phyloP scores from a whole-genome alignment of 2,797 vertebrate genomes.

The Enteromius afrohamiltoni region DNA sequence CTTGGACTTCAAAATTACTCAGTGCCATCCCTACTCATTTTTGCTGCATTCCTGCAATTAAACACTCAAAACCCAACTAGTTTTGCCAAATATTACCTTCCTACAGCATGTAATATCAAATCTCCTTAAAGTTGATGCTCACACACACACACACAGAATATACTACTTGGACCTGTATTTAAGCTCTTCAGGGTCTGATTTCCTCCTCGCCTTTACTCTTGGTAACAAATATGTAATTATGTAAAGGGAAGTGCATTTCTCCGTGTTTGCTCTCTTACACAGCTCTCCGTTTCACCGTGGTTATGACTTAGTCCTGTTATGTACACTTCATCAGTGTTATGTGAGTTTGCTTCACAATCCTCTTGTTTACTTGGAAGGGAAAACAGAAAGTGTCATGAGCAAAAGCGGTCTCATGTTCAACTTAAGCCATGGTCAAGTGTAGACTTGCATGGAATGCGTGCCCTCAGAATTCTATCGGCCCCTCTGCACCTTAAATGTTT shows the following conservation, averaged over 20 bases:
- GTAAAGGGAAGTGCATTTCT: slow-evolving; percentile 21
- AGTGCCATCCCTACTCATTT: not conserved
- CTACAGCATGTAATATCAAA: slow-evolving; percentile 22
- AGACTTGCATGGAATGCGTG: slow-evolving; percentile 6
- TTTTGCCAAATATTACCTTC: slow-evolving; percentile 23
- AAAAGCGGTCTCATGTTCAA: not conserved
- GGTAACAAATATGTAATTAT: slow-evolving; percentile 42
- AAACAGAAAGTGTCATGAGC: not conserved
- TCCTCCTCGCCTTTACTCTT: slow-evolving; percentile 44
- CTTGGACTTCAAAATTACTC: slow-evolving; percentile 21
- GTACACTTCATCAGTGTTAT: slow-evolving; percentile 35
- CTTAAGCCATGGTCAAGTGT: not conserved
- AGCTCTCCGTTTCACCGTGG: slow-evolving; percentile 42
- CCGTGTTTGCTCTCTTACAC: slow-evolving; percentile 43
- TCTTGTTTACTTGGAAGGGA: slow-evolving; percentile 15
- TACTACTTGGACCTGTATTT: slow-evolving; percentile 29
- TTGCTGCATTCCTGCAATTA: not conserved
- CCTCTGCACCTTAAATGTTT: not conserved
- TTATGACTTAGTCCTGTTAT: slow-evolving; percentile 56
- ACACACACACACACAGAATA: not conserved
- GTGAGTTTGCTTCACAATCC: slow-evolving; percentile 43
- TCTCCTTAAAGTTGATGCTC: not conserved
- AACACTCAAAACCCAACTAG: slow-evolving; percentile 9
- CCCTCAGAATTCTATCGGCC: not conserved
- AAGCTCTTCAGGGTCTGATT: slow-evolving; percentile 18